Conservation (phyloP, 2,888 invertebrate genomes). For the Volucella inanis region DNA sequence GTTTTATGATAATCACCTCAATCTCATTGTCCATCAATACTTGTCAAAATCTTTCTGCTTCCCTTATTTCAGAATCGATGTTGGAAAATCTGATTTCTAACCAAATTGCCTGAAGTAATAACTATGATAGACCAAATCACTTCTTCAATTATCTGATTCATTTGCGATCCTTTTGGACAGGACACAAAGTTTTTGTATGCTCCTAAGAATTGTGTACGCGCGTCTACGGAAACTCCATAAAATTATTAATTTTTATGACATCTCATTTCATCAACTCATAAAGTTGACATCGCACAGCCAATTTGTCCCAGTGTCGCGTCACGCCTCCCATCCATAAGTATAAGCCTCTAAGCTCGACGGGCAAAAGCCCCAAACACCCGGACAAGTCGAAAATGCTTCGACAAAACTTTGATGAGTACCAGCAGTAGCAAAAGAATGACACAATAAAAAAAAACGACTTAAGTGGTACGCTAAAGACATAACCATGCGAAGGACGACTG, state of each 20-base stretch:
- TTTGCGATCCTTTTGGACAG: neutral
- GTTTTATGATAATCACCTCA: too few relatives aligned
- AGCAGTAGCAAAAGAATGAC: slow-evolving; percentile 48
- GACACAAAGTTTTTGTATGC: neutral
- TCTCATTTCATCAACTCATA: slow-evolving; percentile 55
- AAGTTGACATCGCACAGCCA: slow-evolving; percentile 40
- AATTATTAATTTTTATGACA: slow-evolving; percentile 61
- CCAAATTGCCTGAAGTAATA: slow-evolving; percentile 11
- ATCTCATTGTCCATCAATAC: too few relatives aligned
- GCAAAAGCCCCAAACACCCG: slow-evolving; percentile 17
- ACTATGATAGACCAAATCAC: slow-evolving; percentile 27
- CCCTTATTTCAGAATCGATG: neutral
- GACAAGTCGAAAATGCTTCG: slow-evolving; percentile 45
- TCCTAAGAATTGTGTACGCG: slow-evolving; percentile 1
- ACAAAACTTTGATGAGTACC: slow-evolving; percentile 62
- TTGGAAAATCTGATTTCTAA: slow-evolving; percentile 2
- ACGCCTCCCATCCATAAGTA: neutral
- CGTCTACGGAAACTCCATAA: slow-evolving; percentile 44
- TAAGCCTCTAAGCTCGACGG: slow-evolving; percentile 27
- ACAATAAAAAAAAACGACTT: slow-evolving; percentile 71
- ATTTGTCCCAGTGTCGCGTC: slow-evolving; percentile 11
- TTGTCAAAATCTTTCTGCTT: too few relatives aligned
- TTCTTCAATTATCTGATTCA: slow-evolving; percentile 32
- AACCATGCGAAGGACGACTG: slow-evolving; percentile 55
- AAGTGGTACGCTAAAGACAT: slow-evolving; percentile 66